Percentiles rank a stretch among this genome's conserved stretches.
Evolutionary conservation across 2,113 vertebrate genomes (phyloP).

Genomic region (Serilophus lunatus): DNA sequence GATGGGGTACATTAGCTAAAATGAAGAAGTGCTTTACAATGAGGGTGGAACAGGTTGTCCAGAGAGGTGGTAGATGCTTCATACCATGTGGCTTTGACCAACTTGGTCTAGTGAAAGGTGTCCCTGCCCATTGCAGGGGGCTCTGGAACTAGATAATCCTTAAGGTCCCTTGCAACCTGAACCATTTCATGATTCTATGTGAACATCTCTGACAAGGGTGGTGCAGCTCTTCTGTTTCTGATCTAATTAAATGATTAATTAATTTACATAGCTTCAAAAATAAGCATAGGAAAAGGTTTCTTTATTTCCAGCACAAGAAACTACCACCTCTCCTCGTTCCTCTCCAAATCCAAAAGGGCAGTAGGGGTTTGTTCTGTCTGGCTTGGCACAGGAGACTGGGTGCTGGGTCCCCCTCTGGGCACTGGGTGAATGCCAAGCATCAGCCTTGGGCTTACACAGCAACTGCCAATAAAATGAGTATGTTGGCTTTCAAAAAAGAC

Average conservation of each 20-base stretch:
- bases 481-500: background rate
- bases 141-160: background rate
- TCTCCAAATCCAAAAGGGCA: background rate
- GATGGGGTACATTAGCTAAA: background rate
- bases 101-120: background rate
- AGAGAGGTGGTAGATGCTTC: background rate
- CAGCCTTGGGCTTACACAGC: rapidly evolving
- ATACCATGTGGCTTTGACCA: background rate
- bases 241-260: background rate
- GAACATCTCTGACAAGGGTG: background rate
- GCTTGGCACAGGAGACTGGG: background rate
- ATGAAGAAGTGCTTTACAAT: background rate
- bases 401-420: background rate
- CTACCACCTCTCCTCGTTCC: background rate
- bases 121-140: background rate
- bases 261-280: background rate
- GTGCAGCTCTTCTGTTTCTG: background rate
- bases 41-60: background rate
- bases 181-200: background rate
- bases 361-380: background rate
- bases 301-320: background rate
- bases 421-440: background rate
- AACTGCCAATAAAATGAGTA: background rate
- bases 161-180: background rate
- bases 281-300: background rate